Base-by-base conservation (phyloP, 2,888 invertebrate species). In the Hirtodrosophila trivittata region DNA sequence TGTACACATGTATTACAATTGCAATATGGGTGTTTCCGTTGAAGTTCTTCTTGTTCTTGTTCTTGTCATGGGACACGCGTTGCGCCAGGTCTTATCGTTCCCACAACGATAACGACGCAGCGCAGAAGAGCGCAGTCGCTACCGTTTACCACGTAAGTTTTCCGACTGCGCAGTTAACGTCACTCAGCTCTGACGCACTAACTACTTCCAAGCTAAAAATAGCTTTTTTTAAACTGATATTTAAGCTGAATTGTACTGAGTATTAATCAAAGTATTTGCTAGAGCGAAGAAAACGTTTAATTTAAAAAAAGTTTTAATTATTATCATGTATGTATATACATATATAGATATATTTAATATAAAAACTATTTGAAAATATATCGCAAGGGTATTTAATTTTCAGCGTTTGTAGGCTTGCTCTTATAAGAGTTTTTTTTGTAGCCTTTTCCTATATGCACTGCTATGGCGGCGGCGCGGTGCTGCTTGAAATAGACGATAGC, bases 71-170 rank as follows among this genome's bases (percentile, higher is more conserved):
- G 50, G 56, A 63, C 69, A 72, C 42, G 33, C 46, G 50, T 51
- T 67, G 63, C 47, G 74, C 68, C 45, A 62, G 54, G 63, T 73
- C 54, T 57, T 73, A 73, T 70, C 73, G 39, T 21, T 10, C 8
- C 39, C 13, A 57, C 63, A 49, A 62, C 64, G 68, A 42, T 51
- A 60, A 51, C 51, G 41, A 39, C n/a, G 33, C 71, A 54, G 50
- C 10, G 49, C 50, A 13, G 7, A 2, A 18, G 16, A 18, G 16
- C 26, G 47, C 35, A 30, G 39, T 32, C n/a, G 55, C 72, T 51
- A 58, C 59, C 47, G 56, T 58, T 67, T 21, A 66, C 60, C 76
- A 67, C 67, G 72, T 54, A 57, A 59, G 51, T 49, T 41, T 49
- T 14, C 35, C 28, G 39, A 52, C 55, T 49, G 33, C 46, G 73